These are phyloP conservation scores for Rhizomys pruinosus DNA, from an alignment of 2,113 vertebrate species.

Conservation along the genomic window DNA sequence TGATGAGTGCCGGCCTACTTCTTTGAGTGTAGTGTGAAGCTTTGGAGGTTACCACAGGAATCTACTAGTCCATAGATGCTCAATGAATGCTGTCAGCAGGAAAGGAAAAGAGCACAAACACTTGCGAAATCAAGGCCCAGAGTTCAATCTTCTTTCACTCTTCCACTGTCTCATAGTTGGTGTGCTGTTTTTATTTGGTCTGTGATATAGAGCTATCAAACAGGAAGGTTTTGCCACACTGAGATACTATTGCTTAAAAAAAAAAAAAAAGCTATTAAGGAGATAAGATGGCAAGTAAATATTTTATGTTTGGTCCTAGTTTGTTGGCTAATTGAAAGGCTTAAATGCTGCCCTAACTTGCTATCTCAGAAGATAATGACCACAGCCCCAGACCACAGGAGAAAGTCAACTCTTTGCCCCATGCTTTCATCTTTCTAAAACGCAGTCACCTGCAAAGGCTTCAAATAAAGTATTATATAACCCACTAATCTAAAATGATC, in stretches of 20 bases:
- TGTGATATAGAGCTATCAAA: neutral
- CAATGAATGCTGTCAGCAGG: neutral
- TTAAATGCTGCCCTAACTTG: conserved; percentile 32
- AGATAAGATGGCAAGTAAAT: neutral
- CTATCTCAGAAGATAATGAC: conserved; percentile 36
- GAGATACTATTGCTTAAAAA: conserved; percentile 12
- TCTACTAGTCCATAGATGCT: neutral
- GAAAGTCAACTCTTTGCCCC: conserved; percentile 53
- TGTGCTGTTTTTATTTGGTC: neutral
- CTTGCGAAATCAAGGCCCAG: neutral
- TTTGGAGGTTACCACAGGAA: neutral
- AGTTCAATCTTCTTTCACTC: conserved; percentile 5
- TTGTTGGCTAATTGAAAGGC: neutral
- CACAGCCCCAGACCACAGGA: neutral
- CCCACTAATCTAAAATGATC: conserved; percentile 47
- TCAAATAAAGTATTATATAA: conserved; percentile 47
- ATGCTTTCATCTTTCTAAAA: conserved; percentile 44
- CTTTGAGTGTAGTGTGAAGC: neutral
- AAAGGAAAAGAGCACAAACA: neutral
- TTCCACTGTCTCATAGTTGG: neutral
- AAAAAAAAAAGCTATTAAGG: neutral
- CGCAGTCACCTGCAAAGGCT: conserved; percentile 33
- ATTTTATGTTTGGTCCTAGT: neutral
- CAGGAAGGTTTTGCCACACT: neutral
- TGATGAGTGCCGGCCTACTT: neutral